Evolutionary conservation across 2,113 vertebrate species (phyloP).

Genomic region (Vicugna pacos): DNA sequence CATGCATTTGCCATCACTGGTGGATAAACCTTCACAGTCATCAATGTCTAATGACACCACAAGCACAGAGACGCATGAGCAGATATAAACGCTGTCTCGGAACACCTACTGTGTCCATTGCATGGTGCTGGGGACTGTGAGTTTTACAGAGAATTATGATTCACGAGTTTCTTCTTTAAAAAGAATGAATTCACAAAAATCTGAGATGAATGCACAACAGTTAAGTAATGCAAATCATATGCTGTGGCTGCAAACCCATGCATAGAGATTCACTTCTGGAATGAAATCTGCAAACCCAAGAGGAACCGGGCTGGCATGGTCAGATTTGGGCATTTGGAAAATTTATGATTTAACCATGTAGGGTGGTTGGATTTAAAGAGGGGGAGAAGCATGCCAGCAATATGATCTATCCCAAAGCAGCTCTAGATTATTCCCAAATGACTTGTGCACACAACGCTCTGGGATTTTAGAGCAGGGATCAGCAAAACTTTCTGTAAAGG

Average conservation of each 20-base stretch:
- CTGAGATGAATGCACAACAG: neutral
- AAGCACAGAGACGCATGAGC: fast-evolving
- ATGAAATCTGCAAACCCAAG: neutral
- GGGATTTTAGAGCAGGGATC: neutral
- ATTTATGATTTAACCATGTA: neutral
- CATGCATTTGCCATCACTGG: fast-evolving
- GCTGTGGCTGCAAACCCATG: neutral
- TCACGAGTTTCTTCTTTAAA: neutral
- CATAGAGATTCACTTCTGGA: neutral
- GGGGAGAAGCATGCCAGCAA: neutral
- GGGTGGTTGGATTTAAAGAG: neutral
- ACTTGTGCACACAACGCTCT: fast-evolving
- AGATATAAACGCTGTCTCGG: fast-evolving
- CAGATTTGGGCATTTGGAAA: neutral
- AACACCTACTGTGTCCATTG: neutral
- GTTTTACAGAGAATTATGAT: neutral
- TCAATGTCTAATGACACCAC: neutral
- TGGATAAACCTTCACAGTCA: neutral
- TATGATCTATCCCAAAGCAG: neutral
- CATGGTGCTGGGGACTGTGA: too few relatives aligned
- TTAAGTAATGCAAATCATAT: neutral
- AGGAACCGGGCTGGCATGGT: neutral
- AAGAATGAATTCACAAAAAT: neutral
- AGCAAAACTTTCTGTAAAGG: neutral
- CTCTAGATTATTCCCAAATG: neutral